Evolutionary conservation across 2,888 invertebrate species (phyloP), one percentile per base, ranked within the genome.

Genomic region (Celastrina argiolus): DNA sequence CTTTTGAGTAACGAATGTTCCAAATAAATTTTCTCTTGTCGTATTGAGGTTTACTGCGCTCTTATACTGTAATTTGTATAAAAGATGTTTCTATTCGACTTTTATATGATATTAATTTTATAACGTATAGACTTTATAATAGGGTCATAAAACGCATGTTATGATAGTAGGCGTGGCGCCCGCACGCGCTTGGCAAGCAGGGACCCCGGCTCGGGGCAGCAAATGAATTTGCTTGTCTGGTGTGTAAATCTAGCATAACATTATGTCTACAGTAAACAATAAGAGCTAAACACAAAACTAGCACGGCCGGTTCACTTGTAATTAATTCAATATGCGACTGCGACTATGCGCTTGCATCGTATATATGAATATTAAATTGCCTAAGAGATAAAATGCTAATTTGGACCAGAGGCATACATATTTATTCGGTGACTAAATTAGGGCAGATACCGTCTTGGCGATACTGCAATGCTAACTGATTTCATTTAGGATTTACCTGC

Each of bases 351-450:
- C 86, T 76, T 83, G 87, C 83, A 81, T 74, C 74, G 82, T 81
- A 82, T 81, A 83, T 81, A 87, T 88, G 89, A 87, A 90, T 90
- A 88, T 83, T 86, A 85, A 87, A 88, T 85, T 76, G 78, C 76
- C 76, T 81, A 78, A 81, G 79, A 88, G 89, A 89, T 89, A 89
- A 89, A 89, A 90, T 89, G 89, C 82, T 86, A 89, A 89, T 89
- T 80, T 77, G 67, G 68, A 72, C 71, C 78, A 78, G 80, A 81
- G 82, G 82, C 84, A 76, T 77, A 82, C 82, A 84, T 85, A 87
- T 85, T 84, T 87, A 84, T 82, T 73, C 74, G 72, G 67, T 71
- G 78, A 78, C 77, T 80, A 79, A 84, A 83, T 85, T 82, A 83
- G 77, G 76, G 71, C 73, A 80, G 84, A 84, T 82, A 83, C 66